Evolutionary conservation across 2,888 invertebrate species (phyloP), one percentile per base, ranked within the genome.

Genomic region (Danaus chrysippus): DNA sequence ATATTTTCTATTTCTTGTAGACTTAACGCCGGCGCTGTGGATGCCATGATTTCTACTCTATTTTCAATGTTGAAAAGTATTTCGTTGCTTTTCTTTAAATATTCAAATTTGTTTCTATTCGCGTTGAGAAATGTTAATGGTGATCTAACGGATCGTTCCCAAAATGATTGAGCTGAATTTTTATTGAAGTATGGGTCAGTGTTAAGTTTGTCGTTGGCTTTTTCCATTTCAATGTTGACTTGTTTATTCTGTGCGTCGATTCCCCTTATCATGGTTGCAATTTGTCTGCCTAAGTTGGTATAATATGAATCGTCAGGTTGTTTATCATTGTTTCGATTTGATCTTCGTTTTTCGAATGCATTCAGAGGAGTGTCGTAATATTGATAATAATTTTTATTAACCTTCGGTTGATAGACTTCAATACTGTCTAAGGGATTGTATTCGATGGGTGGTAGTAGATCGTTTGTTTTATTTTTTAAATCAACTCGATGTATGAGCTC

Each of bases 81-180:
- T 71, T 88, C 86, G 63, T 82, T 79, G 61, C 81, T 83, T 19
- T 73, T 75, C 62, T 74, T 78, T 0, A 76, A 62, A 62, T 73
- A 68, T 6, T 76, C 72, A 56, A 73, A 67, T 68, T 76, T 77
- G 62, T 71, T 72, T 46, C 64, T 68, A 66, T 70, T 70, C 43
- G 63, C 65, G 63, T 69, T 58, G n/a, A 70, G 57, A 8, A 65
- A 62, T 63, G 76, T 73, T 17, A 82, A 65, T 1, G 87, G 86
- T 10, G 90, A 89, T 68, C 90, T 79, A 1, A 85, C 79, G 58
- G 81, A 84, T 69, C 89, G 79, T 61, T 90, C 90, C 88, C 88
- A 89, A 70, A 81, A 87, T 3, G 86, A 82, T 44, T 75, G 75
- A 11, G 86, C 79, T 1, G 76, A 68, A 66, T 77, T 79, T 63